Base-by-base conservation (phyloP, 2,888 invertebrate genomes). In the Dione vanillae region DNA sequence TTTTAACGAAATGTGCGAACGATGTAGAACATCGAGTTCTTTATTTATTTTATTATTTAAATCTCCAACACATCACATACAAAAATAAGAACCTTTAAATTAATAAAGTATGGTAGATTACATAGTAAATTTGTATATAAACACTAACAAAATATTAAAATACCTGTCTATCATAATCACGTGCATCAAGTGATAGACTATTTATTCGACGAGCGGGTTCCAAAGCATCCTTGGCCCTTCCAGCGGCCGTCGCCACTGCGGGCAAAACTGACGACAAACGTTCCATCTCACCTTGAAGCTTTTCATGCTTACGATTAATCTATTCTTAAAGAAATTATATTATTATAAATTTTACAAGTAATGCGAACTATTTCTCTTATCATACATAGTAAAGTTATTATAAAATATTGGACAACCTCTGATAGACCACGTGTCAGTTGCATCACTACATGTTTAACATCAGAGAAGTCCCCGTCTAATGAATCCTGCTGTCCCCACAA, bases 141-240 rank as follows among this genome's bases (percentile, higher is more conserved):
- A 10, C 6, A 51, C 51, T 3, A 2, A 11, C 3, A 35, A 54
- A 14, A 66, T 12, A 67, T 20, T 20, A 71, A 67, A 68, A 9
- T 67, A 91, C 92, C 85, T 91, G 90, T 75, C 90, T 81, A 73
- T 92, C 92, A 73, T 90, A 92, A 68, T 91, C 87, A 2, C 77
- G 68, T 0, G 83, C 65, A 40, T 88, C 85, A 19, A 85, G 65
- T 12, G 78, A 72, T 10, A 83, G 82, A 0, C 78, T 79, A 14
- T 70, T 74, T 41, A 74, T 76, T 3, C 81, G 79, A 47, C 83
- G 69, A 3, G 84, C 72, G 0, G 90, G 86, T 67, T 87, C 86
- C 6, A 91, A 74, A 0, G 88, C 87, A 9, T 90, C 90, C 72
- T 84, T 85, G 11, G 87, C 87, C 16, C 87, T 85, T 0, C 81